A percentile compares a stretch with the other conserved stretches of the same genome.
Conservation (phyloP, 2,888 invertebrate species). For the Scaptomyza reducta region DNA sequence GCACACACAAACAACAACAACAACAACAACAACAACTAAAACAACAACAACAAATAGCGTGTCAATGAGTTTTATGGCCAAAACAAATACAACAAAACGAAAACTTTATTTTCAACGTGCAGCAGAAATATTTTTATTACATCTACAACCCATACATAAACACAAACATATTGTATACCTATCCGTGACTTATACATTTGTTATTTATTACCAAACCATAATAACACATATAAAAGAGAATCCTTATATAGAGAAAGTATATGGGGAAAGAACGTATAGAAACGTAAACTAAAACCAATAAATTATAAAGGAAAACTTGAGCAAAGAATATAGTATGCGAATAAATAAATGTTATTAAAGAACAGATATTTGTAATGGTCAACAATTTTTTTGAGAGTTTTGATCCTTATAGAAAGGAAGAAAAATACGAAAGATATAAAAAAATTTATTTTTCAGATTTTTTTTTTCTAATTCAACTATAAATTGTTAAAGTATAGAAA, state of each 20-base stretch:
- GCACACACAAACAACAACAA: constrained; percentile 13
- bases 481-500: too few relatives aligned
- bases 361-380: background rate
- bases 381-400: background rate
- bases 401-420: background rate
- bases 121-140: constrained; percentile 48
- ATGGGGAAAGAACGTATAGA: background rate
- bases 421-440: background rate
- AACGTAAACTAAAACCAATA: background rate
- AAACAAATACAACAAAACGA: constrained; percentile 37
- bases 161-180: constrained; percentile 1
- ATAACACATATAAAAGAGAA: constrained; percentile 11
- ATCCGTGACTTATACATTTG: constrained; percentile 20
- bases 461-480: too few relatives aligned
- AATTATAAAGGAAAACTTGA: background rate
- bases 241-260: background rate
- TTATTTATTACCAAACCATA: constrained; percentile 25
- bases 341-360: background rate
- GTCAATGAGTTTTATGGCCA: constrained; percentile 53
- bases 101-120: constrained; percentile 27
- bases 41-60: constrained; percentile 25
- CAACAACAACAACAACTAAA: constrained; percentile 6
- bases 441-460: too few relatives aligned
- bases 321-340: too few relatives aligned
- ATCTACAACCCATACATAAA: constrained; percentile 1